Conservation (phyloP, 2,797 vertebrate genomes). For the Alca torda region DNA sequence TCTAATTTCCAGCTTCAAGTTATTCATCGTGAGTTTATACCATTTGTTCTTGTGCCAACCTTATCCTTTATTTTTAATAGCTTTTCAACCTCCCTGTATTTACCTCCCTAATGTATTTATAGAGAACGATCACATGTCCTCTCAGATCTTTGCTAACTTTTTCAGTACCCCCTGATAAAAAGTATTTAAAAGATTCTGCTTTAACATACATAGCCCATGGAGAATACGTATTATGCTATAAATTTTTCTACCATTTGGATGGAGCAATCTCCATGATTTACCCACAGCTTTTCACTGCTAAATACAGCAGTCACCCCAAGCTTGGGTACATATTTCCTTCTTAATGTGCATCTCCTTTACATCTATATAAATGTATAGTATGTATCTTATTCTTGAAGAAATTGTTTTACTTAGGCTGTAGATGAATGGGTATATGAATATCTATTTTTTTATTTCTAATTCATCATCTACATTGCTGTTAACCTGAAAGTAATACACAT, state of each 20-base stretch:
- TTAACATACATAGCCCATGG: background rate
- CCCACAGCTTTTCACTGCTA: background rate
- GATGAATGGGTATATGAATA: background rate
- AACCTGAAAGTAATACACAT: background rate
- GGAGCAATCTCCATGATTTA: background rate
- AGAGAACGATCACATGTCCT: background rate
- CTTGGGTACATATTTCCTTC: background rate
- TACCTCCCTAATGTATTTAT: slow-evolving; percentile 2
- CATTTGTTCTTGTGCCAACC: slow-evolving; percentile 49
- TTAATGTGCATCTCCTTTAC: background rate
- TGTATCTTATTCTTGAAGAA: background rate
- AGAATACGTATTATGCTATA: background rate
- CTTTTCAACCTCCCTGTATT: slow-evolving; percentile 39
- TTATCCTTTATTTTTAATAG: slow-evolving; percentile 53
- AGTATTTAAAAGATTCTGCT: background rate
- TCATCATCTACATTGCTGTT: background rate
- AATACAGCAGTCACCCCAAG: background rate
- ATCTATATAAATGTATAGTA: background rate
- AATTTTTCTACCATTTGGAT: background rate
- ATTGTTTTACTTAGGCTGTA: background rate
- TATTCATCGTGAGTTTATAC: slow-evolving; percentile 22
- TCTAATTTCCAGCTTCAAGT: slow-evolving; percentile 31
- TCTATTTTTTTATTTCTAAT: background rate
- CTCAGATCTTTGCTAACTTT: background rate
- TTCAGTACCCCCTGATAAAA: background rate